Evolutionary conservation across 1,140 invertebrate genomes (phyloP), one percentile per base, ranked within the genome.

Genomic region (Drosophila dunni): DNA sequence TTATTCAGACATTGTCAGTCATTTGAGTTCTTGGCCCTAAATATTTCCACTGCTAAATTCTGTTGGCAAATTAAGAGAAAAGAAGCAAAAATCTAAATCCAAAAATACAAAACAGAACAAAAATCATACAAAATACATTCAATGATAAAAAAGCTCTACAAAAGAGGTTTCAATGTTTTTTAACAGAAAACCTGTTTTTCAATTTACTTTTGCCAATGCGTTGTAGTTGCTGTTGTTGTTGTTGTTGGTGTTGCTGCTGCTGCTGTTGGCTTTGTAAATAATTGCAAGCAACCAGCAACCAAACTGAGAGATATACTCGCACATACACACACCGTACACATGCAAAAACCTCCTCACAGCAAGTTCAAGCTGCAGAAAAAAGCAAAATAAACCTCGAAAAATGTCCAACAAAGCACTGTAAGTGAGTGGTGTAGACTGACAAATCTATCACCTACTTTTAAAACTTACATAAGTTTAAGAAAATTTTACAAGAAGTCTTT

Each of bases 151-250:
- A 68, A 60, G 76, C 80, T 90, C 74, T 71, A 85, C 83, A 82
- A 84, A 88, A 90, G 84, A 88, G 84, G 84, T 88, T 88, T 86
- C 82, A 86, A 86, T 86, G 80, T 80, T 83, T 88, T 86, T 75
- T 10, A 79, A 81, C 75, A 68, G 54, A 71, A 88, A 88, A 88
- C 83, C 83, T 78, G 83, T 88, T 88, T 29, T 88, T 80, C 72
- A 89, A 80, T 88, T 89, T 80, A 86, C 68, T 82, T 84, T 88
- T 71, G 75, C 58, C 71, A 73, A 67, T 74, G 64, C 88, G 74
- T 76, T 80, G 81, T 78, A 61, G 65, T 60, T 75, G 71, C 20
- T 65, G 36, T 15, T 57, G 67, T 17, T 71, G 54, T 42, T 84
- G 75, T 75, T 78, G 69, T 36, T 79, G 67, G 48, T 71, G 62